Conservation (phyloP, 2,113 vertebrate species). For the Pipra filicauda region DNA sequence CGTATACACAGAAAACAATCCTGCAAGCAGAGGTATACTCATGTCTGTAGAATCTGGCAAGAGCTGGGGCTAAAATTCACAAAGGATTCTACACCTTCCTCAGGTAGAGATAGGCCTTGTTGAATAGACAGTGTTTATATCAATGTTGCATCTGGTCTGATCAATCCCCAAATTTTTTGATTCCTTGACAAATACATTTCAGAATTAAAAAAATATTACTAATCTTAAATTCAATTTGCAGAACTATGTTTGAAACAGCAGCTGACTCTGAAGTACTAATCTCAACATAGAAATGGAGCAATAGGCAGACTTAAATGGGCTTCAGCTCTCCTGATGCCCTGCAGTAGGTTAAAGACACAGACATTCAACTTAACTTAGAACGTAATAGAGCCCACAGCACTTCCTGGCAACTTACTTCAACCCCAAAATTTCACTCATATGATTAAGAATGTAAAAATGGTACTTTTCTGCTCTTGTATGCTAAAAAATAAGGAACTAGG, state of each 20-base stretch:
- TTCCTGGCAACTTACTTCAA: conserved; percentile 17
- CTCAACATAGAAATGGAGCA: not conserved
- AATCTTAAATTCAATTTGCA: not conserved
- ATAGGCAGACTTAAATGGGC: not conserved
- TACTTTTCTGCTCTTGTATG: not conserved
- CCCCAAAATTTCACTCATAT: conserved; percentile 7
- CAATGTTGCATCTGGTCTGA: not conserved
- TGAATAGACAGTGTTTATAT: not conserved
- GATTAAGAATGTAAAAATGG: conserved; percentile 1
- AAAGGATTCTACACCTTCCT: not conserved
- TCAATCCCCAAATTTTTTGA: not conserved
- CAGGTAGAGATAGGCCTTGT: not conserved
- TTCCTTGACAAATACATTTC: not conserved
- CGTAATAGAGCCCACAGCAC: not conserved
- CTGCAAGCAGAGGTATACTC: not conserved
- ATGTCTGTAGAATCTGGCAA: not conserved
- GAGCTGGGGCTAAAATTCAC: not conserved
- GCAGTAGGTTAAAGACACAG: not conserved
- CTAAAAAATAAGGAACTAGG: conserved; percentile 19
- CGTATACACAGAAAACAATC: not conserved
- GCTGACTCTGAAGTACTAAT: not conserved
- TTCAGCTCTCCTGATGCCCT: not conserved
- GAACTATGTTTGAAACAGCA: not conserved
- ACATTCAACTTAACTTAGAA: not conserved
- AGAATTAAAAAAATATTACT: accelerated